Evolutionary conservation across 2,888 invertebrate species (phyloP).

Genomic region (Leucania comma): DNA sequence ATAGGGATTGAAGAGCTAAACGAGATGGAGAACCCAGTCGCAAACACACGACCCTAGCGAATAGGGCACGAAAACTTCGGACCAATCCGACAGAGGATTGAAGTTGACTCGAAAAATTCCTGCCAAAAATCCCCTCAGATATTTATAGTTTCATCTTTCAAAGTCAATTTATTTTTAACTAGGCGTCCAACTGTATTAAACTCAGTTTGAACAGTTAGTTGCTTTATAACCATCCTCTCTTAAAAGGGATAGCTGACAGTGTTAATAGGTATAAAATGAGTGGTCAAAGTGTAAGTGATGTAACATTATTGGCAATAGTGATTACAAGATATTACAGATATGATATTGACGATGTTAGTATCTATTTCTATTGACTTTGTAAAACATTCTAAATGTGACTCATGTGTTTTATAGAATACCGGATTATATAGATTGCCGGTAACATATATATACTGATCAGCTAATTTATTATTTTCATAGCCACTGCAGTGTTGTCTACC

Average conservation of each 20-base stretch:
- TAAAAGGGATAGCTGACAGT: background rate
- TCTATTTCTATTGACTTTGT: background rate
- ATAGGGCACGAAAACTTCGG: too few relatives aligned
- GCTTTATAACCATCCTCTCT: conserved; percentile 7
- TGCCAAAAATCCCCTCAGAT: background rate
- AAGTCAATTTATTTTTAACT: conserved; percentile 41
- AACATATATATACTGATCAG: too few relatives aligned
- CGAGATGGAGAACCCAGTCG: too few relatives aligned
- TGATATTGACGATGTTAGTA: conserved; percentile 72
- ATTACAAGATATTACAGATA: conserved; percentile 77
- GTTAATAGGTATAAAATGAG: conserved; percentile 67
- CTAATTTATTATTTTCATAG: background rate
- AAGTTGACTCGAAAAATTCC: too few relatives aligned
- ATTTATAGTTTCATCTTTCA: conserved; percentile 12
- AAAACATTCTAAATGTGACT: background rate
- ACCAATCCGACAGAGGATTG: too few relatives aligned
- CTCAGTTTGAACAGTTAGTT: conserved; percentile 4
- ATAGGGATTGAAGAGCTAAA: too few relatives aligned
- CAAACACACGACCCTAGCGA: too few relatives aligned
- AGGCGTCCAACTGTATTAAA: background rate
- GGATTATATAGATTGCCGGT: too few relatives aligned
- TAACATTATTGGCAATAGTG: conserved; percentile 74
- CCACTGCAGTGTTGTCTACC: too few relatives aligned
- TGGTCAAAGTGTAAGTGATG: conserved; percentile 71
- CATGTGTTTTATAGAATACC: too few relatives aligned